Evolutionary conservation across 2,113 vertebrate species (phyloP).

Genomic region (Gnathonemus echidnorhynchus): DNA sequence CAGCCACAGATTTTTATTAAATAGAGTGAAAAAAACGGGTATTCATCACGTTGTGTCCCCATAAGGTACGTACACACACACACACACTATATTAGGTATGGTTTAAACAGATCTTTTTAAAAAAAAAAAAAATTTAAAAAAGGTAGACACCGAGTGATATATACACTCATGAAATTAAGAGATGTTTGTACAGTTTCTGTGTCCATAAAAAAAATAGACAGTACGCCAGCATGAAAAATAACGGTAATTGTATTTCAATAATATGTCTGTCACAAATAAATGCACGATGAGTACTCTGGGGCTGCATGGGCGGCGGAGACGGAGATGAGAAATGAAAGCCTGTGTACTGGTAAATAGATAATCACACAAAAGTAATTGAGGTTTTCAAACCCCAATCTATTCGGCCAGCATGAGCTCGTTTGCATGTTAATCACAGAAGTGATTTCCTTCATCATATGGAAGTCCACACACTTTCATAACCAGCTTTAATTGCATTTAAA

Average conservation of each 20-base stretch:
- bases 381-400: constrained; percentile 99
- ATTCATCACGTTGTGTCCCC: too few species aligned
- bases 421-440: constrained; percentile 99
- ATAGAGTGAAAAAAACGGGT: too few species aligned
- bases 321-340: constrained; percentile 96
- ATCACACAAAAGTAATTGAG: constrained; percentile 99
- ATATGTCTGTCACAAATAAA: constrained; percentile 62
- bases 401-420: constrained; percentile 99
- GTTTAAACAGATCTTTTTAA: constrained; percentile 42
- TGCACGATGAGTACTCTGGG: constrained; percentile 62
- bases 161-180: constrained; percentile 36
- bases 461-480: constrained; percentile 94
- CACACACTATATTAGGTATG: constrained; percentile 40
- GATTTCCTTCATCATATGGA: constrained; percentile 94
- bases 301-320: constrained; percentile 74
- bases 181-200: constrained; percentile 35
- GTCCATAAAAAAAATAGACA: constrained; percentile 40
- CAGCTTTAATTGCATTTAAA: constrained; percentile 99
- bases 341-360: constrained; percentile 99
- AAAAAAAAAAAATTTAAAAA: neutral
- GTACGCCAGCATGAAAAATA: constrained; percentile 51
- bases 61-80: neutral
- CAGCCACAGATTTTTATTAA: too few species aligned
- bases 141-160: constrained; percentile 35
- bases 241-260: constrained; percentile 42